A percentile compares a stretch with the other conserved stretches of the same genome.
Evolutionary conservation across 2,888 invertebrate genomes (phyloP).

Genomic region (Nomada flava): DNA sequence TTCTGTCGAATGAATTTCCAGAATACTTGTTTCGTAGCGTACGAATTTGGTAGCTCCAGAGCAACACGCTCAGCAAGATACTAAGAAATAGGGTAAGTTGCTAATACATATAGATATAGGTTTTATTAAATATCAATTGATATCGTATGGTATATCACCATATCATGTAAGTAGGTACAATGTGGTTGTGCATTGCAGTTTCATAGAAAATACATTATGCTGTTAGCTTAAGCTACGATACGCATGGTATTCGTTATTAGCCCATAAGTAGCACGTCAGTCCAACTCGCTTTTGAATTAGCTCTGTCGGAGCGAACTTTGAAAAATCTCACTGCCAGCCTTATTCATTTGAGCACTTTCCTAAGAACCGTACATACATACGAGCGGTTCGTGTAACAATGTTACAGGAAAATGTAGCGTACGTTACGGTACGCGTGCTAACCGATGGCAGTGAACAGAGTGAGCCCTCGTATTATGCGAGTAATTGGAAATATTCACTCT

Average conservation of each 20-base stretch:
- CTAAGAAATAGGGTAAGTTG: slow-evolving; percentile 24
- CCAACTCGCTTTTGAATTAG: slow-evolving; percentile 16
- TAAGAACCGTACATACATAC: slow-evolving; percentile 35
- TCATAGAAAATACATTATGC: slow-evolving; percentile 82
- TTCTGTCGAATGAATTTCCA: neutral
- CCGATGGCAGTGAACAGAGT: slow-evolving; percentile 69
- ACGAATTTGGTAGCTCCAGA: slow-evolving; percentile 28
- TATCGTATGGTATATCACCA: slow-evolving; percentile 41
- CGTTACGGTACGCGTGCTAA: slow-evolving; percentile 46
- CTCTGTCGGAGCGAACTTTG: slow-evolving; percentile 51
- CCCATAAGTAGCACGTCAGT: slow-evolving; percentile 16
- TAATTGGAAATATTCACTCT: slow-evolving; percentile 21
- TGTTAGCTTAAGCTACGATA: slow-evolving; percentile 73
- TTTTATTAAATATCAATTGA: slow-evolving; percentile 74
- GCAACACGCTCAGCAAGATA: slow-evolving; percentile 30
- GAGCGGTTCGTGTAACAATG: slow-evolving; percentile 11
- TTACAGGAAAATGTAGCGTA: slow-evolving; percentile 53
- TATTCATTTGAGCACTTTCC: slow-evolving; percentile 22
- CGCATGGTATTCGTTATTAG: slow-evolving; percentile 22
- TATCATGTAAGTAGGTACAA: slow-evolving; percentile 77
- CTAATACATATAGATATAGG: slow-evolving; percentile 63
- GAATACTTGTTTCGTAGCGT: slow-evolving; percentile 20
- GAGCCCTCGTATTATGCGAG: slow-evolving; percentile 54
- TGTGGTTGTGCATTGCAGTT: slow-evolving; percentile 82
- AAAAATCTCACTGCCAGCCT: slow-evolving; percentile 62